Evolutionary conservation across 1,140 invertebrate species (phyloP).

Genomic region (Pseudoatta argentina): DNA sequence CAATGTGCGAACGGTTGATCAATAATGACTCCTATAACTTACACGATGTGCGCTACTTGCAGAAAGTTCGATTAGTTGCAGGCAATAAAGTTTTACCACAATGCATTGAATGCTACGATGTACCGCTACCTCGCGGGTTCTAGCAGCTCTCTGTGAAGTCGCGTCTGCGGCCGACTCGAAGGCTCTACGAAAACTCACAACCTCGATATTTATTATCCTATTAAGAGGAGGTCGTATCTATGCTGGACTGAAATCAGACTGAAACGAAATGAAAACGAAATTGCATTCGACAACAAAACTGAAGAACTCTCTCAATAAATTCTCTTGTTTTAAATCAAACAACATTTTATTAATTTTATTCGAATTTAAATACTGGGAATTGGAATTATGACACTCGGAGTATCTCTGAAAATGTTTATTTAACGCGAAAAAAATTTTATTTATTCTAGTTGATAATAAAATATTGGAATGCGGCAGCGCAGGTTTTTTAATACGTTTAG

Average conservation of each 20-base stretch:
- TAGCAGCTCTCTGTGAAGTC: background rate
- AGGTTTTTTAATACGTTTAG: background rate
- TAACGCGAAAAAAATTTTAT: background rate
- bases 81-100: constrained; percentile 30
- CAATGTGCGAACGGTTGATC: background rate
- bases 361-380: background rate
- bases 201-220: constrained; percentile 56
- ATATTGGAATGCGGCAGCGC: background rate
- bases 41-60: background rate
- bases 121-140: background rate
- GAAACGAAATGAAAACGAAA: background rate
- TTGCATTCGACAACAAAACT: background rate
- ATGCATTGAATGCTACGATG: background rate
- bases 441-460: background rate
- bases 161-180: constrained; percentile 30
- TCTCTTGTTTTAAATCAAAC: background rate
- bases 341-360: background rate
- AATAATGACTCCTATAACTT: constrained; percentile 28
- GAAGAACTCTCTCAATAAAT: background rate
- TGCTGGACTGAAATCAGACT: background rate
- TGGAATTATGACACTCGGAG: background rate
- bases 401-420: background rate
- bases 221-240: constrained; percentile 55
- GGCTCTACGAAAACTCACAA: constrained; percentile 48
- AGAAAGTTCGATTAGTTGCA: constrained; percentile 12